phyloP scores from a whole-genome alignment of 2,797 vertebrate genomes.

The Heliangelus exortis region DNA sequence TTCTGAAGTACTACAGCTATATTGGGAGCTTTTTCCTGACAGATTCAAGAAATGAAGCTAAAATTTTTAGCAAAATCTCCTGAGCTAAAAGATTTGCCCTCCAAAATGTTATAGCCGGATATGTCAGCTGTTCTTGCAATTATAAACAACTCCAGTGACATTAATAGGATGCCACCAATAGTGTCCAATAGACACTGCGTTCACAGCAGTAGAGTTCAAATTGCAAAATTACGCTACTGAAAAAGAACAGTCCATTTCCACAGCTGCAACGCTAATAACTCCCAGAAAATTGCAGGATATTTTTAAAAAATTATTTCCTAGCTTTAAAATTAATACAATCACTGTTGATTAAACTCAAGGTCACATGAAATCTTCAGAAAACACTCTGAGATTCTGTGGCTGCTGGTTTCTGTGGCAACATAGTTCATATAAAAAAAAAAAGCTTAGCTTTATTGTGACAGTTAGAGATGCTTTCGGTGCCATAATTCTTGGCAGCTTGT shows the following conservation, averaged over 20 bases:
- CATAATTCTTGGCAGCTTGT: background rate
- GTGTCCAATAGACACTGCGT: background rate
- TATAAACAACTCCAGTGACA: background rate
- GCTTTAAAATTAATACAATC: conserved; percentile 11
- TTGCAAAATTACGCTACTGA: background rate
- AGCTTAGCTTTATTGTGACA: conserved; percentile 14
- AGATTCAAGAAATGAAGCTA: background rate
- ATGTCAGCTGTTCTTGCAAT: background rate
- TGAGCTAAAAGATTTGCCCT: background rate
- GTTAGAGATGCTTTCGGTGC: background rate
- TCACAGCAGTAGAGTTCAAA: background rate
- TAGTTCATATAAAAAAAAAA: background rate
- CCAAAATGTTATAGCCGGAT: background rate
- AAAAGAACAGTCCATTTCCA: background rate
- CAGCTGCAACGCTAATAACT: background rate
- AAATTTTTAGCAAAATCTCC: background rate
- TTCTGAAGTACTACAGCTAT: background rate
- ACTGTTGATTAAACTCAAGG: conserved; percentile 27
- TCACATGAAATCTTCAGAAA: background rate
- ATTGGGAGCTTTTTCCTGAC: background rate
- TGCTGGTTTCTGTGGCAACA: conserved; percentile 55
- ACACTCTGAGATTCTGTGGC: background rate
- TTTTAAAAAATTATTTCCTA: background rate
- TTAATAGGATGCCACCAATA: background rate
- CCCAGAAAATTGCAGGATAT: background rate